Conservation (phyloP, 2,888 invertebrate genomes). For the Osedax frankpressi region DNA sequence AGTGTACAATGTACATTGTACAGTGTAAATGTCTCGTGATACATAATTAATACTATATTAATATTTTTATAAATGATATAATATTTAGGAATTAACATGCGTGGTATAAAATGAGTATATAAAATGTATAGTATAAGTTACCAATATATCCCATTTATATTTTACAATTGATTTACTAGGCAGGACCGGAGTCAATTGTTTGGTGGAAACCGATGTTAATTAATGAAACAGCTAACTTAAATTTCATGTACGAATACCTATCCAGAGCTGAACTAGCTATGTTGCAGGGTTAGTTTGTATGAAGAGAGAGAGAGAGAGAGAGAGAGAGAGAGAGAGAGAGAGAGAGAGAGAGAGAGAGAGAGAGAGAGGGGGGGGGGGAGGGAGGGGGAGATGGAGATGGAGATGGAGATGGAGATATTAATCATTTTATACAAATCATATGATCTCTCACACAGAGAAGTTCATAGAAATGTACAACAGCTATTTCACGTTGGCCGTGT, state of each 20-base stretch:
- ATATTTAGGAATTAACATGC: too few relatives aligned
- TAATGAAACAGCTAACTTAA: constrained; percentile 41
- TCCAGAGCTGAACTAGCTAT: constrained; percentile 38
- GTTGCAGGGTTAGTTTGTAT: constrained; percentile 32
- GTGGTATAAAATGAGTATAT: too few relatives aligned
- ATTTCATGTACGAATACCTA: constrained; percentile 36
- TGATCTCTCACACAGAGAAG: constrained; percentile 29
- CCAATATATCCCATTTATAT: too few relatives aligned
- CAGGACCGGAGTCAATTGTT: constrained; percentile 42
- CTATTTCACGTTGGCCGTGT: constrained; percentile 37
- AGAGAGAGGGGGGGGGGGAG: background rate
- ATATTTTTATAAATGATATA: too few relatives aligned
- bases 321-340: background rate
- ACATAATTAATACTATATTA: too few relatives aligned
- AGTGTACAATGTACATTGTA: too few relatives aligned
- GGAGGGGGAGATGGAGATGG: background rate
- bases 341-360: background rate
- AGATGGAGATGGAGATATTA: too few relatives aligned
- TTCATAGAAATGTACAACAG: constrained; percentile 37
- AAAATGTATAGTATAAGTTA: too few relatives aligned
- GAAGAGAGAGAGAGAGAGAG: background rate
- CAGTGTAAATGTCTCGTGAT: too few relatives aligned
- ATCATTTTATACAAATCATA: too few relatives aligned
- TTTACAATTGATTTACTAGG: too few relatives aligned
- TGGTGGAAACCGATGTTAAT: constrained; percentile 39